Percentiles rank a stretch among this genome's conserved stretches.
phyloP scores from a whole-genome alignment of 1,140 invertebrate species.

The Spodoptera litura region DNA sequence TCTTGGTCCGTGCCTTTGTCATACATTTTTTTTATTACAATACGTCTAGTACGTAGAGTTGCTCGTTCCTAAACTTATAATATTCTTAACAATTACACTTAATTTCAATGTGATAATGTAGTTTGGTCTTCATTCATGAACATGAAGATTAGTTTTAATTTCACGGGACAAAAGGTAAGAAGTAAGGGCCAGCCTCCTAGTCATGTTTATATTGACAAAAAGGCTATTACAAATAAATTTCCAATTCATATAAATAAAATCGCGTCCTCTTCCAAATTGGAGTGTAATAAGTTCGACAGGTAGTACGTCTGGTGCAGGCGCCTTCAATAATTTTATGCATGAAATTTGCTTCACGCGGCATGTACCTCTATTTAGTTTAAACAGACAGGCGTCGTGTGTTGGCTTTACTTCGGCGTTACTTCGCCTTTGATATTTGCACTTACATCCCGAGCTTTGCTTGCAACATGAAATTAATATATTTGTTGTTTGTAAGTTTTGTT shows the following conservation, averaged over 20 bases:
- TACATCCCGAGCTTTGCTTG: conserved; percentile 21
- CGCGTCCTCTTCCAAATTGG: conserved; percentile 53
- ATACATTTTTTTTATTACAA: too few species aligned
- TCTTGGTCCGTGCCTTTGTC: too few species aligned
- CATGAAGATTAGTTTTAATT: too few species aligned
- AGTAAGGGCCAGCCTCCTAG: too few species aligned
- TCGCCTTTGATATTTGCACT: conserved; percentile 40
- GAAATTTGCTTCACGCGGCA: conserved; percentile 70
- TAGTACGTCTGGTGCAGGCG: conserved; percentile 69
- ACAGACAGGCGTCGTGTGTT: conserved; percentile 49
- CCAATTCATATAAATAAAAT: neutral
- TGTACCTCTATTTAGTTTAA: conserved; percentile 68
- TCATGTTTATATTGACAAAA: too few species aligned
- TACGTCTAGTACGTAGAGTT: too few species aligned
- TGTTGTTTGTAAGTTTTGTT: conserved; percentile 19
- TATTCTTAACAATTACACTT: too few species aligned
- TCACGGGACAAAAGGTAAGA: too few species aligned
- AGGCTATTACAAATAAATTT: too few species aligned
- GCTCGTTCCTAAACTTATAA: too few species aligned
- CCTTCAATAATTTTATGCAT: conserved; percentile 81
- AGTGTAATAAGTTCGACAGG: conserved; percentile 58
- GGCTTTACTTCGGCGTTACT: conserved; percentile 37
- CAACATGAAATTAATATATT: conserved; percentile 44
- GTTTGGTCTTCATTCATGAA: too few species aligned
- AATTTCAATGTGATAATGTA: too few species aligned